These are phyloP conservation scores for Brachionichthys hirsutus DNA, from an alignment of 2,113 vertebrate species.

Conservation along the genomic window DNA sequence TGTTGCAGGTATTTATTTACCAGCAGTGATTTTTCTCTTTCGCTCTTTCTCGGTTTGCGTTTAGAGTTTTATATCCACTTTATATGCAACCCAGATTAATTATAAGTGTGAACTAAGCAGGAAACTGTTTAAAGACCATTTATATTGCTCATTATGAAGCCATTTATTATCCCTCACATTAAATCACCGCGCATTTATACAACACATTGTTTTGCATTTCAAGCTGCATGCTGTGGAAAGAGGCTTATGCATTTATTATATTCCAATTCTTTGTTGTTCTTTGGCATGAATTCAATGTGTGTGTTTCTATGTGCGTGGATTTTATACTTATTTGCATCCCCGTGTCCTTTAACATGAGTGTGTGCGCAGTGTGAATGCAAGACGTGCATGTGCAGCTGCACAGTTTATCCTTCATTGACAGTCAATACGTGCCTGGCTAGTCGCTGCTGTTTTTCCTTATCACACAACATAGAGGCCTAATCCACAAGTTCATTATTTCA, in stretches of 20 bases:
- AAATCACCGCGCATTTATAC: conserved; percentile 62
- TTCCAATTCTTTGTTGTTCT: conserved; percentile 33
- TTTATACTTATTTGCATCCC: neutral
- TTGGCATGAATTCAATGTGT: neutral
- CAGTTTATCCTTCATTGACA: conserved; percentile 65
- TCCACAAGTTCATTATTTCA: conserved; percentile 70
- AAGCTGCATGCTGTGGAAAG: conserved; percentile 46
- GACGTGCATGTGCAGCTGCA: conserved; percentile 41
- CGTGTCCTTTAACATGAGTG: conserved; percentile 14
- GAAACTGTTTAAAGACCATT: conserved; percentile 71
- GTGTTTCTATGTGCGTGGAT: neutral
- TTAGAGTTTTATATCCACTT: conserved; percentile 57
- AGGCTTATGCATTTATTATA: conserved; percentile 54
- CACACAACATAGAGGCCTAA: conserved; percentile 66
- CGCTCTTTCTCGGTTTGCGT: conserved; percentile 35
- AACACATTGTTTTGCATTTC: conserved; percentile 65
- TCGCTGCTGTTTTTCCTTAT: conserved; percentile 65
- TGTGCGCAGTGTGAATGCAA: conserved; percentile 30
- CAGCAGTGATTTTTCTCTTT: conserved; percentile 55
- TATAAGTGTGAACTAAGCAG: conserved; percentile 73
- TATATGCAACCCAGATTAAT: conserved; percentile 67
- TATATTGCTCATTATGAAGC: conserved; percentile 72
- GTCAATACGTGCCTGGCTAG: conserved; percentile 58
- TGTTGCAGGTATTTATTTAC: conserved; percentile 62
- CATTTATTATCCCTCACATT: conserved; percentile 71